Evolutionary conservation across 2,113 vertebrate species (phyloP), one percentile per base, ranked within the genome.

Genomic region (Peromyscus californicus): DNA sequence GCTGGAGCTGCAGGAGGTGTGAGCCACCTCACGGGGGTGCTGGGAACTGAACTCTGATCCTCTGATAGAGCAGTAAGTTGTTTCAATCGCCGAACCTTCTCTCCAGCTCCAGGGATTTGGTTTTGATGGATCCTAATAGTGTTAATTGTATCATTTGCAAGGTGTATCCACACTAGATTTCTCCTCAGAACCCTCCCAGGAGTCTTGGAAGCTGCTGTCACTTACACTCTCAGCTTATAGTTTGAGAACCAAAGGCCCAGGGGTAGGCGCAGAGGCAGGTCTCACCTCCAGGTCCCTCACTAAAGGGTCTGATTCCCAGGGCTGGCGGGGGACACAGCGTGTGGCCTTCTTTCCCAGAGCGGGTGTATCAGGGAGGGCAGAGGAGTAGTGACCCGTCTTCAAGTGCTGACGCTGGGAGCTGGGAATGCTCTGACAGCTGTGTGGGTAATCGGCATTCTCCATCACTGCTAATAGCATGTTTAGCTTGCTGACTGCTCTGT

Each of bases 381-480:
- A 42, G 22, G 78, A 63, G 80, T 1, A 0, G 31, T 0, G 0
- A 33, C 31, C 69, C 74, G 76, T 10, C 57, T 70, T 33, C 2
- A 1, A 33, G 39, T 19, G 83, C 1, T 0, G 72, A 61, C 0
- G 1, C 1, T 22, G 75, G 93, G 31, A 31, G 84, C 48, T 3
- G 92, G 31, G 84, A 83, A 13, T 48, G 89, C 76, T 65, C 94
- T 92, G 96, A 90, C 89, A 95, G 95, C 91, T 63, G 24, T 54
- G 63, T 54, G 67, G 57, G 95, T 94, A 93, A 96, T 95, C 42
- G 0, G 31, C 59, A 48, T 76, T 97, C 97, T 97, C 97, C 72
- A 26, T 96, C 19, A 2, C 97, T n/a, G 93, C 95, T 97, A 97
- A 98, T 95, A 80, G 92, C 95, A 86, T 91, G 97, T 97, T 97